Percentiles rank a stretch among this genome's conserved stretches.
phyloP scores from a whole-genome alignment of 1,140 invertebrate species.

The Planococcus citri region DNA sequence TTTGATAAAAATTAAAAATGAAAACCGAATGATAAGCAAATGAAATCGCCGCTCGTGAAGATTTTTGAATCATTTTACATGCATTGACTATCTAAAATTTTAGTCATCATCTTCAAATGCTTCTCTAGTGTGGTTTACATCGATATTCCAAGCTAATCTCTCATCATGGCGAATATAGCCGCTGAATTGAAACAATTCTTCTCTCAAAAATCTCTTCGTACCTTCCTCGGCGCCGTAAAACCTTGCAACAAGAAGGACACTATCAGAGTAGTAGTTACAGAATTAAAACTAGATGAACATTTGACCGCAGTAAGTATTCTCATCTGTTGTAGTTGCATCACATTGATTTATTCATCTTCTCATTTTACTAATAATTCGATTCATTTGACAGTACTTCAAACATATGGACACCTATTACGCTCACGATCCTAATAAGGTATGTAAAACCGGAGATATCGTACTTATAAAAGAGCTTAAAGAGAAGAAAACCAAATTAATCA shows the following conservation, averaged over 20 bases:
- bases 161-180: not conserved
- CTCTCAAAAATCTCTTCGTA: not conserved
- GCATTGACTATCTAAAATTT: no score
- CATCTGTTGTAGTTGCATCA: conserved; percentile 16
- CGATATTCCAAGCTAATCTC: not conserved
- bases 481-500: conserved; percentile 59
- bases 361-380: conserved; percentile 18
- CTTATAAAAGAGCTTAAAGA: conserved; percentile 57
- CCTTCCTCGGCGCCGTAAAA: not conserved
- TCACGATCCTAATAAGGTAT: conserved; percentile 58
- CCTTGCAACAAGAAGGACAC: conserved; percentile 59
- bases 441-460: conserved; percentile 69
- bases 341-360: not conserved
- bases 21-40: no score
- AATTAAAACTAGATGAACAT: conserved; percentile 52
- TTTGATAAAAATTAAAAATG: no score
- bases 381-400: conserved; percentile 59
- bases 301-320: conserved; percentile 48
- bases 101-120: no score
- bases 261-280: conserved; percentile 55
- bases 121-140: no score
- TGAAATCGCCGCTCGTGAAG: no score
- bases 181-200: not conserved
- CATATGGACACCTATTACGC: conserved; percentile 57
- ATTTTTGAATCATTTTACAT: no score